Conservation (phyloP, 2,797 vertebrate genomes). For the Podarcis siculus region DNA sequence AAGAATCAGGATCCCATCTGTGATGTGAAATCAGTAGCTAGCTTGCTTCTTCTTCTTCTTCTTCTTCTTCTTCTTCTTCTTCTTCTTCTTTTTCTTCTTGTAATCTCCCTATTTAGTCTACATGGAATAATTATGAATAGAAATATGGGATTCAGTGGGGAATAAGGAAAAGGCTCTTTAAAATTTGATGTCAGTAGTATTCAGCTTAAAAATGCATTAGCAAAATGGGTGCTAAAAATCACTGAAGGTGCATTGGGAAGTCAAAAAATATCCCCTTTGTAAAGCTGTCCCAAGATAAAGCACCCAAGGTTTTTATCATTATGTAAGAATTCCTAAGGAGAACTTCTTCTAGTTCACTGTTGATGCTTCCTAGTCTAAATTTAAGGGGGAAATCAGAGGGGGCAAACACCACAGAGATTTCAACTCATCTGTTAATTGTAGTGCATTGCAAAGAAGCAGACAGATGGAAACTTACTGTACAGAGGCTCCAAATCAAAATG, state of each 20-base stretch:
- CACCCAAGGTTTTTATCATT: not conserved
- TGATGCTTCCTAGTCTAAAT: not conserved
- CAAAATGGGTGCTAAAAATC: constrained; percentile 1
- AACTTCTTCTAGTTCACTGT: not conserved
- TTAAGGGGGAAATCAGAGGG: not conserved
- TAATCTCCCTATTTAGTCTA: not conserved
- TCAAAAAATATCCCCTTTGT: constrained; percentile 1
- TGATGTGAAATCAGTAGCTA: not conserved
- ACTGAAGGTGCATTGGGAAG: not conserved
- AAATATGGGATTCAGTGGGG: not conserved
- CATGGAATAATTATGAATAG: not conserved
- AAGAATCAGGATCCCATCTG: not conserved
- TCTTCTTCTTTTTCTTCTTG: not conserved
- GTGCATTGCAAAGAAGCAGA: not conserved
- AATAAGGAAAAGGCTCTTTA: constrained; percentile 35
- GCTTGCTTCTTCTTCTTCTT: too few relatives aligned
- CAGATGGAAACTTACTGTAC: not conserved
- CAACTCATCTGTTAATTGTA: not conserved
- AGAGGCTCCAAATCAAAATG: not conserved
- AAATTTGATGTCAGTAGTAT: constrained; percentile 20
- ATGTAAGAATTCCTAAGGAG: not conserved
- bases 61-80: too few relatives aligned
- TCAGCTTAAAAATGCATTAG: constrained; percentile 9
- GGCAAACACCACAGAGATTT: not conserved
- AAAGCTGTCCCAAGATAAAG: constrained; percentile 1